These are phyloP conservation scores for Poicephalus meyeri DNA, from an alignment of 2,113 vertebrate species.

Conservation along the genomic window DNA sequence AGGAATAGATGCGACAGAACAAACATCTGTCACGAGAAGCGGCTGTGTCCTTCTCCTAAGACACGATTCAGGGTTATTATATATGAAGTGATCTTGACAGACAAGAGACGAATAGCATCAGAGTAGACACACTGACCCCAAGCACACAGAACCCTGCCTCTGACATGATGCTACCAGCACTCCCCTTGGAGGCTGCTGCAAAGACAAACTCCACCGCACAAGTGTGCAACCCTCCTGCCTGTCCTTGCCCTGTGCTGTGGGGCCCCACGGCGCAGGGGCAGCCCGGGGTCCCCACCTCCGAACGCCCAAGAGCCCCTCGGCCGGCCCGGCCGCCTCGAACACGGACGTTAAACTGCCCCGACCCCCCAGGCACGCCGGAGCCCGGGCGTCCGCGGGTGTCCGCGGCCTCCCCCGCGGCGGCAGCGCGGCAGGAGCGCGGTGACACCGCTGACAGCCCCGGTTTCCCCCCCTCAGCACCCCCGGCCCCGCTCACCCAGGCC, in stretches of 20 bases:
- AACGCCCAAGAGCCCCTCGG: neutral
- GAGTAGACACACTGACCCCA: neutral
- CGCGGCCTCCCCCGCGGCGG: neutral
- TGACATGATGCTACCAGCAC: accelerated
- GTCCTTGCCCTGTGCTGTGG: accelerated
- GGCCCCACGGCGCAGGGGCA: neutral
- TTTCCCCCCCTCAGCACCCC: neutral
- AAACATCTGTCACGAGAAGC: neutral
- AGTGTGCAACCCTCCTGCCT: accelerated
- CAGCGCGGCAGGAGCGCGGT: too few relatives aligned
- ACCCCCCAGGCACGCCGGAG: neutral
- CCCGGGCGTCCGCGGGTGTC: neutral
- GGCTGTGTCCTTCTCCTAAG: accelerated
- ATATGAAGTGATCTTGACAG: neutral
- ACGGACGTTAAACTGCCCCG: neutral
- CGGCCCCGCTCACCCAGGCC: conserved; percentile 37
- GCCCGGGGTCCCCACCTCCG: too few relatives aligned
- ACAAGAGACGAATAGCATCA: accelerated
- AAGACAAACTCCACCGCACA: neutral
- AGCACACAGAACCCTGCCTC: neutral
- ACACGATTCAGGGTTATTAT: neutral
- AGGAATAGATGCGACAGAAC: accelerated
- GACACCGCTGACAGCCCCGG: neutral
- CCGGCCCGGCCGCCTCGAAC: neutral
- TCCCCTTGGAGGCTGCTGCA: neutral